Percentiles rank a stretch among this genome's conserved stretches.
Evolutionary conservation across 2,888 invertebrate genomes (phyloP).

Genomic region (Stratiomys singularior): DNA sequence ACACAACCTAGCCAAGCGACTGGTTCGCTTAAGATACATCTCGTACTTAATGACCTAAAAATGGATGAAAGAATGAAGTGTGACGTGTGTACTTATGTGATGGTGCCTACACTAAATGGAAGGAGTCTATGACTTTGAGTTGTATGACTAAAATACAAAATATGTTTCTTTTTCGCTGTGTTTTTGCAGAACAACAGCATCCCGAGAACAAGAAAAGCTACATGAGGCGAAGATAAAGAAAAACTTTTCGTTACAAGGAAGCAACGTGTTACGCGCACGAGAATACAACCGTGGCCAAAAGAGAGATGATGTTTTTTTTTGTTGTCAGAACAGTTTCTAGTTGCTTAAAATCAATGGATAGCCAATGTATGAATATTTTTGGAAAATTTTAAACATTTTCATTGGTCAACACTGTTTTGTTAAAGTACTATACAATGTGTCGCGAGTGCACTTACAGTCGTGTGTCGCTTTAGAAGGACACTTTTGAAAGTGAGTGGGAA

Average conservation of each 20-base stretch:
- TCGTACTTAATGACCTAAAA: slow-evolving; percentile 5
- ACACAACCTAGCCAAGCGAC: background rate
- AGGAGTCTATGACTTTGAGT: background rate
- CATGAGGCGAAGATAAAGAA: background rate
- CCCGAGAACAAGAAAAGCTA: background rate
- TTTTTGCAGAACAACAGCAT: slow-evolving; percentile 18
- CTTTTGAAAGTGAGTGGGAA: too few relatives aligned
- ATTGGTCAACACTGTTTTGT: slow-evolving; percentile 6
- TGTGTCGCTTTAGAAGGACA: background rate
- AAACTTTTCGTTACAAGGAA: background rate
- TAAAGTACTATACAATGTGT: slow-evolving; percentile 38
- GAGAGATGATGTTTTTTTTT: background rate
- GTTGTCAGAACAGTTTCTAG: slow-evolving; percentile 45
- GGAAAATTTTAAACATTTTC: slow-evolving; percentile 47
- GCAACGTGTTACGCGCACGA: slow-evolving; percentile 10
- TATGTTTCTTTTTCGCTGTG: background rate
- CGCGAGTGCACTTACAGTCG: slow-evolving; percentile 8
- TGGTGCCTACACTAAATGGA: background rate
- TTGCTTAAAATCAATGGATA: slow-evolving; percentile 46
- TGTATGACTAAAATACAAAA: background rate
- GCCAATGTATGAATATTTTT: slow-evolving; percentile 41
- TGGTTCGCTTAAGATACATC: background rate
- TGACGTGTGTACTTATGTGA: slow-evolving; percentile 2
- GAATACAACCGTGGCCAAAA: background rate
- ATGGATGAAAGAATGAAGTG: slow-evolving; percentile 4